Percentiles rank a stretch among this genome's conserved stretches.
phyloP scores from a whole-genome alignment of 64 coral and sea anemone species.

The Catalaphyllia jardinei region DNA sequence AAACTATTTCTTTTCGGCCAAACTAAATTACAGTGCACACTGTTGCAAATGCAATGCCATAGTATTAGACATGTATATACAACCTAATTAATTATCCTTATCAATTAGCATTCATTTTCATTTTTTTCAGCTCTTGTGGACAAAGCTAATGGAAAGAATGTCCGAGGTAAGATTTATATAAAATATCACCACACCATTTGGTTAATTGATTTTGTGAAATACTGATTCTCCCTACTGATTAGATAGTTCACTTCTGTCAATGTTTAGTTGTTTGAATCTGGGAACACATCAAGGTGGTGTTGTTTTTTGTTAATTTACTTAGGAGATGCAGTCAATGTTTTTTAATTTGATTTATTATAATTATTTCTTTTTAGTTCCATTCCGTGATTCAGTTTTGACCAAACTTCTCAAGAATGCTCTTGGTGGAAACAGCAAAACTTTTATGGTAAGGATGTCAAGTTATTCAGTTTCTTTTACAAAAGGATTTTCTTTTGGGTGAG shows the following conservation, averaged over 20 bases:
- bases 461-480: too few species aligned
- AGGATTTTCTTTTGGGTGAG: too few species aligned
- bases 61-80: too few species aligned
- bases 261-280: neutral
- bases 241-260: too few species aligned
- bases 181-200: too few species aligned
- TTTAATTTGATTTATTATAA: neutral
- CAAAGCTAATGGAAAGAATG: slow-evolving; percentile 59
- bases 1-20: too few species aligned
- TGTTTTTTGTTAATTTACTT: neutral
- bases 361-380: slow-evolving; percentile 73
- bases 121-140: slow-evolving; percentile 52
- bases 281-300: too few species aligned
- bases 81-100: neutral
- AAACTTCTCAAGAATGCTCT: slow-evolving; percentile 92
- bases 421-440: slow-evolving; percentile 95
- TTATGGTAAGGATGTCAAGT: slow-evolving; percentile 67
- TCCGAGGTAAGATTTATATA: slow-evolving; percentile 22
- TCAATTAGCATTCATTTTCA: neutral
- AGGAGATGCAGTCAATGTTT: neutral
- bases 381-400: slow-evolving; percentile 91
- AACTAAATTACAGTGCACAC: too few species aligned
- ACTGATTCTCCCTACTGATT: too few species aligned
- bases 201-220: too few species aligned
- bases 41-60: too few species aligned